Percentiles rank a stretch among this genome's conserved stretches.
These are phyloP conservation scores for Resseliella maxima DNA, from an alignment of 2,888 invertebrate species.

Conservation along the genomic window DNA sequence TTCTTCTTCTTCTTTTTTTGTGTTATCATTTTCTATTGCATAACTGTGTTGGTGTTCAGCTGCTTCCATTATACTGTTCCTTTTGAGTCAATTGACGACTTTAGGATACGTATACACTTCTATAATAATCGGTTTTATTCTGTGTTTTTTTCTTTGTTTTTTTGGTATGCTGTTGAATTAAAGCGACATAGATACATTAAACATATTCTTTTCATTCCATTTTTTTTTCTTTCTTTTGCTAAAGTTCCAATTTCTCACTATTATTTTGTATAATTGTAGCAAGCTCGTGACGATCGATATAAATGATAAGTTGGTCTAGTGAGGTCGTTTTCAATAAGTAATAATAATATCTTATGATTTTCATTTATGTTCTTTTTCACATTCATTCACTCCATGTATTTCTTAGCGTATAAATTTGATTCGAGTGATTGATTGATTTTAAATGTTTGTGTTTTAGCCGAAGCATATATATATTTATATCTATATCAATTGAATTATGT, in stretches of 20 bases:
- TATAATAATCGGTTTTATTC: too few species aligned
- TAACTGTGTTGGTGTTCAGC: neutral
- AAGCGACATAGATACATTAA: neutral
- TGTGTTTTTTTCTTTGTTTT: too few species aligned
- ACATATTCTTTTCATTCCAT: too few species aligned
- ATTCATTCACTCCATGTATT: neutral
- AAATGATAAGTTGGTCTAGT: neutral
- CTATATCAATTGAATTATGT: constrained; percentile 10
- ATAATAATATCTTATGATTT: neutral
- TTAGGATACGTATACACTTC: neutral
- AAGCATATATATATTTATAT: neutral
- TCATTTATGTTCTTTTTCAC: too few species aligned
- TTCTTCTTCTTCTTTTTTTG: neutral
- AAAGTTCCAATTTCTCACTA: neutral
- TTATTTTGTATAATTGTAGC: neutral
- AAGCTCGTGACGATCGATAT: neutral
- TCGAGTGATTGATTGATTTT: neutral
- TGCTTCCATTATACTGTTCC: neutral
- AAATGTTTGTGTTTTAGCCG: neutral
- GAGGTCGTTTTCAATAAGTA: neutral
- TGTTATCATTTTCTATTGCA: neutral
- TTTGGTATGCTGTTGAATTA: neutral
- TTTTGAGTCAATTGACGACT: constrained; percentile 17
- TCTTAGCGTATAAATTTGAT: neutral
- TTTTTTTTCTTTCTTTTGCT: neutral